A percentile compares a stretch with the other conserved stretches of the same genome.
Conservation (phyloP, 2,888 invertebrate genomes). For the Drosophila kambysellisi region DNA sequence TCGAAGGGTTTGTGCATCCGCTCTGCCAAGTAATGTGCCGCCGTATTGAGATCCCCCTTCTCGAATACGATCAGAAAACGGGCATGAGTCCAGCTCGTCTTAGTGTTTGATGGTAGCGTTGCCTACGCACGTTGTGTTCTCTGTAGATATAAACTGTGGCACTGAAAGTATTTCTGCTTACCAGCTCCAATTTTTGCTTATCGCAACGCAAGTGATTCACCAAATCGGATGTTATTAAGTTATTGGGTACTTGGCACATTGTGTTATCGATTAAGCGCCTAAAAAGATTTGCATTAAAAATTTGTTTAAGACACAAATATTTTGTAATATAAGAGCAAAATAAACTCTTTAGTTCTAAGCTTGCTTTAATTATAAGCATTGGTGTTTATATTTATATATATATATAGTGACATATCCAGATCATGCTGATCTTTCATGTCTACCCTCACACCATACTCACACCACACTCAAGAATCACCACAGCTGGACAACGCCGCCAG, state of each 20-base stretch:
- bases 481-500: too few relatives aligned
- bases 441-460: too few relatives aligned
- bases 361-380: not conserved
- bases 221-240: constrained; percentile 53
- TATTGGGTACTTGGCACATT: constrained; percentile 53
- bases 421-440: too few relatives aligned
- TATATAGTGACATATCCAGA: too few relatives aligned
- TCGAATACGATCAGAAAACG: constrained; percentile 77
- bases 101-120: not conserved
- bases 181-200: constrained; percentile 2
- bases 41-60: constrained; percentile 79
- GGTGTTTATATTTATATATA: too few relatives aligned
- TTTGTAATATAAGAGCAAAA: not conserved
- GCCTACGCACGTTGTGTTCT: not conserved
- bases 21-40: constrained; percentile 72
- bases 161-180: constrained; percentile 4
- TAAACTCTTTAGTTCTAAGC: not conserved
- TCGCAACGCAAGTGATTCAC: constrained; percentile 44
- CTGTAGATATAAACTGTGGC: not conserved
- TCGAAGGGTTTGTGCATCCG: constrained; percentile 74
- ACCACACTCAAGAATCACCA: too few relatives aligned
- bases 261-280: not conserved
- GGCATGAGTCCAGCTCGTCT: constrained; percentile 42
- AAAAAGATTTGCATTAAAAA: constrained; percentile 8
- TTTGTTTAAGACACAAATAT: constrained; percentile 28